phyloP scores from a whole-genome alignment of 2,797 vertebrate species.

The Paramormyrops hopkinsi region DNA sequence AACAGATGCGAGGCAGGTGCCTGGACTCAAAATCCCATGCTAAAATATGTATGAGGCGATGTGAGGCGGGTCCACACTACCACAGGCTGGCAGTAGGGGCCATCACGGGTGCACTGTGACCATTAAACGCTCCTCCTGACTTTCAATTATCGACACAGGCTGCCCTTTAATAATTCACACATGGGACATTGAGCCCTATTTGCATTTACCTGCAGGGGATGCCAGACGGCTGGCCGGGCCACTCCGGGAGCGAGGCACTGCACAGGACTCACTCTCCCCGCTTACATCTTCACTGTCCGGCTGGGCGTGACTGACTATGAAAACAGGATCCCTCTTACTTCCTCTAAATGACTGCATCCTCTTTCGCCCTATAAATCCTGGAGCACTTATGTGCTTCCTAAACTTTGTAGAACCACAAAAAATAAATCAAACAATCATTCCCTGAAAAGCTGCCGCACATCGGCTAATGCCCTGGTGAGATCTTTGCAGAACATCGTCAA shows the following conservation, averaged over 20 bases:
- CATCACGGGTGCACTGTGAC: slow-evolving; percentile 21
- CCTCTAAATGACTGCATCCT: background rate
- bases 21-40: background rate
- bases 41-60: slow-evolving; percentile 35
- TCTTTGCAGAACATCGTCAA: background rate
- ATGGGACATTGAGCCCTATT: background rate
- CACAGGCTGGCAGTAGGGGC: slow-evolving; percentile 21
- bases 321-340: background rate
- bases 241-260: background rate
- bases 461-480: background rate
- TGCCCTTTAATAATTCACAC: slow-evolving; percentile 23
- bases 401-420: background rate
- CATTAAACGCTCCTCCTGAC: slow-evolving; percentile 27
- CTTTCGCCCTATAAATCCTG: slow-evolving; percentile 10
- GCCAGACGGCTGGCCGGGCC: background rate
- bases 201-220: background rate
- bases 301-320: background rate
- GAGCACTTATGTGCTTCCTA: background rate
- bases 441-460: background rate
- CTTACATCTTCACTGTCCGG: background rate
- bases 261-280: background rate
- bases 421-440: background rate
- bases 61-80: slow-evolving; percentile 14
- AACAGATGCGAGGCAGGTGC: slow-evolving; percentile 42
- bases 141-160: slow-evolving; percentile 20